These are phyloP conservation scores for Macroglossus sobrinus DNA, from an alignment of 2,113 vertebrate species.

Conservation along the genomic window DNA sequence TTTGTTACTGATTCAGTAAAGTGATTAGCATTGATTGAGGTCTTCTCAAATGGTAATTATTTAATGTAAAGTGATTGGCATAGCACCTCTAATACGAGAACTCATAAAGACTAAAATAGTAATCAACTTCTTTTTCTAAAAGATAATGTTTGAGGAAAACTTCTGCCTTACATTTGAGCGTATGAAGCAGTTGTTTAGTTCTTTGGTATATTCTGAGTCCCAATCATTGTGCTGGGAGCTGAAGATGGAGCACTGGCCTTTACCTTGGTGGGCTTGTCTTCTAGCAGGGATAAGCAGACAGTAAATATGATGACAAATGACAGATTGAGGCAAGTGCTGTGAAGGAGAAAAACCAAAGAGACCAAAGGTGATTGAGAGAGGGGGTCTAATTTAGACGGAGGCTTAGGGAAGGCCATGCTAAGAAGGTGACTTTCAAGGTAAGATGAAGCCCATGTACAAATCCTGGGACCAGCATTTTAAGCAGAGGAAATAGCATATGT, in stretches of 20 bases:
- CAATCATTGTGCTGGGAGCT: background rate
- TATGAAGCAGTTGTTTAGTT: background rate
- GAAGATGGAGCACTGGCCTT: no score
- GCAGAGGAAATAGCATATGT: background rate
- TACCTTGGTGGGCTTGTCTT: background rate
- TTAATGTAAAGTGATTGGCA: background rate
- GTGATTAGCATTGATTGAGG: background rate
- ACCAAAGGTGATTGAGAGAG: background rate
- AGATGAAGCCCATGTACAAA: background rate
- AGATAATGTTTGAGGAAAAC: background rate
- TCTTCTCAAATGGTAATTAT: background rate
- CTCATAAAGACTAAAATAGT: background rate
- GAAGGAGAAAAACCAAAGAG: background rate
- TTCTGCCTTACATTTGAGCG: background rate
- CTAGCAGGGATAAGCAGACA: background rate
- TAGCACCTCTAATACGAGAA: background rate
- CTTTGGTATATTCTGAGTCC: background rate
- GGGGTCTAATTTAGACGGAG: background rate
- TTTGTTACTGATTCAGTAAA: background rate
- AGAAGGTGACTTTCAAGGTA: background rate
- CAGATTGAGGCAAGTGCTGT: background rate
- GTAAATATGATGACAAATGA: rapidly evolving
- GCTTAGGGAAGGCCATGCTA: background rate
- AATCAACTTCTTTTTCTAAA: background rate
- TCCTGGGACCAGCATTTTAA: background rate